phyloP scores from a whole-genome alignment of 2,113 vertebrate genomes.

The Phalacrocorax brasilianus region DNA sequence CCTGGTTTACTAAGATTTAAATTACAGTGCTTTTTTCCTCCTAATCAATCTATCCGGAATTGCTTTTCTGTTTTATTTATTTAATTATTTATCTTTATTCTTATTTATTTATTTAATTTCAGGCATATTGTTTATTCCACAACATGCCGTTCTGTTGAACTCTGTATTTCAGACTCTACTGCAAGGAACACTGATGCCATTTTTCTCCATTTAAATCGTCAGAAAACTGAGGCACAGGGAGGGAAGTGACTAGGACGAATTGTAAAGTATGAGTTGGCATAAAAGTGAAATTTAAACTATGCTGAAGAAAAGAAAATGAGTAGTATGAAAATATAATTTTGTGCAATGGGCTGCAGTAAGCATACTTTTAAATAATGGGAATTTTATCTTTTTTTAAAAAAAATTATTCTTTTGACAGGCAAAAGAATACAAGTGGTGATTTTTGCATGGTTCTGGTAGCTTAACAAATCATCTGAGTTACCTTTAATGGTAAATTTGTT shows the following conservation, averaged over 20 bases:
- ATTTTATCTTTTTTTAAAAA: not conserved
- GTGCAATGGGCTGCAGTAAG: not conserved
- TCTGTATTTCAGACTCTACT: not conserved
- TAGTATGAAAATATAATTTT: not conserved
- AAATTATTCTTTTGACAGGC: not conserved
- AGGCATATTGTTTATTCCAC: not conserved
- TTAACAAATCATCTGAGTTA: not conserved
- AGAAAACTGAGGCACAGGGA: not conserved
- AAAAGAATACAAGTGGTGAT: not conserved
- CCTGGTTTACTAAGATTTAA: conserved; percentile 8
- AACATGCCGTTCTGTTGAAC: not conserved
- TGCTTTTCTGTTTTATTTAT: not conserved
- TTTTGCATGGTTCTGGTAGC: not conserved
- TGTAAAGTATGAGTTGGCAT: not conserved
- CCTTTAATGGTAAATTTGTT: not conserved
- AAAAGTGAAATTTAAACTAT: not conserved
- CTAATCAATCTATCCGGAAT: not conserved
- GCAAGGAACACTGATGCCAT: not conserved
- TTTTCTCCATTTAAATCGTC: not conserved
- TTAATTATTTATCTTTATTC: not conserved
- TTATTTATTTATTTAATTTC: not conserved
- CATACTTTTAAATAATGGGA: not conserved
- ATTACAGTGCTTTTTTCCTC: not conserved
- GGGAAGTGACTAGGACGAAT: not conserved
- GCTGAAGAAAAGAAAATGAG: not conserved